A percentile compares a stretch with the other conserved stretches of the same genome.
These are phyloP conservation scores for Parelbella ahira DNA, from an alignment of 2,888 invertebrate species.

Conservation along the genomic window DNA sequence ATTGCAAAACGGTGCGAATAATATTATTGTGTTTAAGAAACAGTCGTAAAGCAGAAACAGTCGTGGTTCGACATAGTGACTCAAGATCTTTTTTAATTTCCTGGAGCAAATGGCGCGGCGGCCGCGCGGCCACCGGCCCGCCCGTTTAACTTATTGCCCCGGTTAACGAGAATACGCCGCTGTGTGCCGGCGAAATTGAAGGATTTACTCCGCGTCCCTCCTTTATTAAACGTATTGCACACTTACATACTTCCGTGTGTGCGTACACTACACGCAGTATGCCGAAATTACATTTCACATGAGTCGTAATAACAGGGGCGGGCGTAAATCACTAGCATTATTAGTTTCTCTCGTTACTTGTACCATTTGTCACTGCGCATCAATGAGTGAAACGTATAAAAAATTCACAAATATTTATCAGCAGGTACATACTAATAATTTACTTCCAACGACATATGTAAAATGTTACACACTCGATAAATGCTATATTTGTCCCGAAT, in stretches of 20 bases:
- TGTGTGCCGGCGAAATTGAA: conserved; percentile 80
- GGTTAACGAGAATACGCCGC: conserved; percentile 80
- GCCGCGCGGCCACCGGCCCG: conserved; percentile 42
- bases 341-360: conserved; percentile 75
- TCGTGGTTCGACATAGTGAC: conserved; percentile 46
- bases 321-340: conserved; percentile 78
- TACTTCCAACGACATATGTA: too few relatives aligned
- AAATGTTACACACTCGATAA: background rate
- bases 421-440: too few relatives aligned
- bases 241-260: conserved; percentile 52
- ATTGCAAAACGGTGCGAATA: conserved; percentile 13
- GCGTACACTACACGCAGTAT: conserved; percentile 65
- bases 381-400: conserved; percentile 40
- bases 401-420: too few relatives aligned
- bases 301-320: conserved; percentile 80
- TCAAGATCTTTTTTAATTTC: conserved; percentile 74
- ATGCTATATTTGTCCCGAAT: background rate
- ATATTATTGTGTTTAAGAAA: conserved; percentile 13
- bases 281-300: conserved; percentile 80
- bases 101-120: conserved; percentile 47
- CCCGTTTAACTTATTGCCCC: conserved; percentile 80
- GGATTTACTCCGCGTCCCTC: conserved; percentile 80
- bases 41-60: conserved; percentile 27
- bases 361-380: conserved; percentile 71
- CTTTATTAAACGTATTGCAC: conserved; percentile 81